Evolutionary conservation across 2,888 invertebrate species (phyloP).

Genomic region (Smittia sp.): DNA sequence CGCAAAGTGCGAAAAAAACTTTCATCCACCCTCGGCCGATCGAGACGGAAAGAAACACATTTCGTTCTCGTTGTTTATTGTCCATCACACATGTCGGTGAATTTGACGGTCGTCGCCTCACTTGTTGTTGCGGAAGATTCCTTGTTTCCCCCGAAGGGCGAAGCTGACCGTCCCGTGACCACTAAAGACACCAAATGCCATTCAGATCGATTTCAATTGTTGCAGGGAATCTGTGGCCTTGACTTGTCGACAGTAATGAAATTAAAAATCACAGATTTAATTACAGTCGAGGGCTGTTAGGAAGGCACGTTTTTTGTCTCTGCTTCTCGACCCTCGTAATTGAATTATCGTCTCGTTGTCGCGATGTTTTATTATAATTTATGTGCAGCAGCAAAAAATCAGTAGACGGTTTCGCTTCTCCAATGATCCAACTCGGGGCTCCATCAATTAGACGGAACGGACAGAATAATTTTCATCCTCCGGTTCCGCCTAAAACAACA

Average conservation of each 20-base stretch:
- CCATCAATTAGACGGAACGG: not conserved
- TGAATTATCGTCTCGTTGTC: not conserved
- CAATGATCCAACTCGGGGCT: too few relatives aligned
- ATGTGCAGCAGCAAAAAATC: not conserved
- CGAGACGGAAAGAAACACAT: not conserved
- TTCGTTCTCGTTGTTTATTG: not conserved
- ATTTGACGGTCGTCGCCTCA: not conserved
- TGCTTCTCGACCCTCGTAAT: constrained; percentile 16
- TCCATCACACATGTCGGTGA: constrained; percentile 1
- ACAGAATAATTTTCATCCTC: too few relatives aligned
- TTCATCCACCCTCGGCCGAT: constrained; percentile 1
- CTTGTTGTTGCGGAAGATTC: not conserved
- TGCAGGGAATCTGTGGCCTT: not conserved
- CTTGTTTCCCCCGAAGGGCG: not conserved
- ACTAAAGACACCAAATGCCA: not conserved
- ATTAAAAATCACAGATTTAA: constrained; percentile 8
- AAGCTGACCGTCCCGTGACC: not conserved
- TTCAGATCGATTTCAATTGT: not conserved
- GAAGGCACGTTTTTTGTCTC: not conserved
- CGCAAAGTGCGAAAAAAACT: constrained; percentile 19
- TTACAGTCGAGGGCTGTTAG: not conserved
- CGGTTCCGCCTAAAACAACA: too few relatives aligned
- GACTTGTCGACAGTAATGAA: not conserved
- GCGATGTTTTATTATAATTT: not conserved
- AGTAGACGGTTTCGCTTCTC: not conserved